These are phyloP conservation scores for Phlogophora meticulosa DNA, from an alignment of 2,888 invertebrate species.

Conservation along the genomic window DNA sequence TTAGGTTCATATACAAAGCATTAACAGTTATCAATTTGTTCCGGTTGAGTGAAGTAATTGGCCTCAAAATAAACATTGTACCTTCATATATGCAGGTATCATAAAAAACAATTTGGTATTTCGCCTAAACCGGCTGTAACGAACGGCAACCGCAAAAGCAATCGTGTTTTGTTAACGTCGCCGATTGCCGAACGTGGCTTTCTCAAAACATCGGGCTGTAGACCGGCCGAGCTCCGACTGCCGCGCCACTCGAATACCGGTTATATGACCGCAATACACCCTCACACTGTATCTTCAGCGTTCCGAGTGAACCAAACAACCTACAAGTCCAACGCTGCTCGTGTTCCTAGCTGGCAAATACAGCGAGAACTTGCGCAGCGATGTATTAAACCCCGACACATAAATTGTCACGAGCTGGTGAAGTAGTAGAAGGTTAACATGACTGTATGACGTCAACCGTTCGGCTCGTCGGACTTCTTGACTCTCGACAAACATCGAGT, in stretches of 20 bases:
- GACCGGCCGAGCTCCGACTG: slow-evolving; percentile 85
- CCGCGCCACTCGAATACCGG: slow-evolving; percentile 89
- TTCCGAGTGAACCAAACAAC: slow-evolving; percentile 67
- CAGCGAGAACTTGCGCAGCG: slow-evolving; percentile 69
- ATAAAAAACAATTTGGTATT: slow-evolving; percentile 75
- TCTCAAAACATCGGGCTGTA: slow-evolving; percentile 88
- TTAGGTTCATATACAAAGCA: slow-evolving; percentile 33
- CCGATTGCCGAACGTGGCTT: slow-evolving; percentile 87
- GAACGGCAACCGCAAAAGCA: slow-evolving; percentile 82
- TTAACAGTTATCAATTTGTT: slow-evolving; percentile 56
- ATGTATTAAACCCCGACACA: slow-evolving; percentile 70
- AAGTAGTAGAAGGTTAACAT: slow-evolving; percentile 84
- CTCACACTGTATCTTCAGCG: slow-evolving; percentile 76
- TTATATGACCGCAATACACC: slow-evolving; percentile 90
- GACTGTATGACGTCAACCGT: slow-evolving; percentile 89
- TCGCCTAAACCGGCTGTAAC: slow-evolving; percentile 74
- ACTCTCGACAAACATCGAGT: slow-evolving; percentile 87
- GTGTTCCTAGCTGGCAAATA: slow-evolving; percentile 54
- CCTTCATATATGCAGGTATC: slow-evolving; percentile 46
- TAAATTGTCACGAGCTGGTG: slow-evolving; percentile 68
- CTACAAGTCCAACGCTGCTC: slow-evolving; percentile 78
- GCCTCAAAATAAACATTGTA: slow-evolving; percentile 58
- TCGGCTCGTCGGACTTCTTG: slow-evolving; percentile 89
- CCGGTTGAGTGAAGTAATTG: slow-evolving; percentile 53
- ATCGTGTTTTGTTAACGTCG: slow-evolving; percentile 87